Evolutionary conservation across 2,113 vertebrate genomes (phyloP).

Genomic region (Python bivittatus): DNA sequence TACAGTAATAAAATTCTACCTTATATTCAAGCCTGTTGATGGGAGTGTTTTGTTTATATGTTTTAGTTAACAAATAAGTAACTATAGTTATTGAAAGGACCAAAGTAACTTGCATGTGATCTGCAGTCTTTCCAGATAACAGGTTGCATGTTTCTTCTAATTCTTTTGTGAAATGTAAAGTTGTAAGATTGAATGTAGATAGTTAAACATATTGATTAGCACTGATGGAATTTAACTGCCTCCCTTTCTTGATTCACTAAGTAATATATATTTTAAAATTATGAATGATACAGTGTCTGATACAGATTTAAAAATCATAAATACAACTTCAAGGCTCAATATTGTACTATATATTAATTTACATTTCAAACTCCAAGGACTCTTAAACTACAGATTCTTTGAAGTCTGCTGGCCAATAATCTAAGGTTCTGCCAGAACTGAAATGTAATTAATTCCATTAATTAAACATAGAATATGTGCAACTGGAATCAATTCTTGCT

Average conservation of each 20-base stretch:
- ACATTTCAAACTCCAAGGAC: neutral
- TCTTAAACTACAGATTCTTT: neutral
- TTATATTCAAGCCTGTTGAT: neutral
- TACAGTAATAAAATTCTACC: neutral
- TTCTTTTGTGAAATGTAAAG: neutral
- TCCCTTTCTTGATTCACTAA: neutral
- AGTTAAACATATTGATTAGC: neutral
- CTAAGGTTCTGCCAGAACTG: neutral
- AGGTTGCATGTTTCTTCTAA: neutral
- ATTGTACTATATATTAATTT: neutral
- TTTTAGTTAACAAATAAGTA: neutral
- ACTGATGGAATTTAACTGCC: neutral
- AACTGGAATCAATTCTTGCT: neutral
- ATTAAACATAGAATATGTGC: fast-evolving
- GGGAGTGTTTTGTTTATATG: neutral
- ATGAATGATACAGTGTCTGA: neutral
- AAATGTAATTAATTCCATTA: neutral
- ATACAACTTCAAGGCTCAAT: neutral
- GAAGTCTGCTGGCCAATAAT: neutral
- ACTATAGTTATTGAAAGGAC: neutral
- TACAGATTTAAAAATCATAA: neutral
- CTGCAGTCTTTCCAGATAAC: neutral
- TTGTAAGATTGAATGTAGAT: neutral
- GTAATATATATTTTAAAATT: neutral
- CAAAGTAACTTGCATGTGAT: neutral